Conservation (phyloP, 2,797 vertebrate genomes). For the Fratercula arctica region DNA sequence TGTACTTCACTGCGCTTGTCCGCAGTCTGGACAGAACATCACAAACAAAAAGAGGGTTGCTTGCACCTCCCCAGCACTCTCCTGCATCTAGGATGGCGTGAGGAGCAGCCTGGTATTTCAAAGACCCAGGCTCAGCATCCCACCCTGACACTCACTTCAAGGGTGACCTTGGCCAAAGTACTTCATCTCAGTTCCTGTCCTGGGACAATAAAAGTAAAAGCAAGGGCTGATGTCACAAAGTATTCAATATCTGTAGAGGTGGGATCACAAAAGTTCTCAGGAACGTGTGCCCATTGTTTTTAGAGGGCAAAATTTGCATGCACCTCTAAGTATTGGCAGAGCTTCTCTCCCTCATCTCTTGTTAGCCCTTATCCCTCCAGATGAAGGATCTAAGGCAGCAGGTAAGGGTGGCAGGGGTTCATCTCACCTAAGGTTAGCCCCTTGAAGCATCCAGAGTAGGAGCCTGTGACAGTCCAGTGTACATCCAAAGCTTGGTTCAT, state of each 20-base stretch:
- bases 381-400: not conserved
- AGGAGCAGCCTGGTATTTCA: not conserved
- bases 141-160: not conserved
- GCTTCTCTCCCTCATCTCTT: not conserved
- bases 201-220: not conserved
- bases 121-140: not conserved
- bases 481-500: not conserved
- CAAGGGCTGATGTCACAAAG: not conserved
- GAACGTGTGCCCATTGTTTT: not conserved
- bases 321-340: not conserved
- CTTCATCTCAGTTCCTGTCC: not conserved
- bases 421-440: not conserved
- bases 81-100: not conserved
- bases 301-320: not conserved
- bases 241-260: not conserved
- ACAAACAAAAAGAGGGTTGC: not conserved
- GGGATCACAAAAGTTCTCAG: not conserved
- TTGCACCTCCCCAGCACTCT: not conserved
- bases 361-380: not conserved
- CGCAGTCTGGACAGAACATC: not conserved
- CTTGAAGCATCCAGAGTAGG: not conserved
- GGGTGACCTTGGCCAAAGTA: not conserved
- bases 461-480: not conserved
- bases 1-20: not conserved
- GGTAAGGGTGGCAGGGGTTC: not conserved